Conservation (phyloP, 1,140 invertebrate genomes). For the Probaryconus sp. region DNA sequence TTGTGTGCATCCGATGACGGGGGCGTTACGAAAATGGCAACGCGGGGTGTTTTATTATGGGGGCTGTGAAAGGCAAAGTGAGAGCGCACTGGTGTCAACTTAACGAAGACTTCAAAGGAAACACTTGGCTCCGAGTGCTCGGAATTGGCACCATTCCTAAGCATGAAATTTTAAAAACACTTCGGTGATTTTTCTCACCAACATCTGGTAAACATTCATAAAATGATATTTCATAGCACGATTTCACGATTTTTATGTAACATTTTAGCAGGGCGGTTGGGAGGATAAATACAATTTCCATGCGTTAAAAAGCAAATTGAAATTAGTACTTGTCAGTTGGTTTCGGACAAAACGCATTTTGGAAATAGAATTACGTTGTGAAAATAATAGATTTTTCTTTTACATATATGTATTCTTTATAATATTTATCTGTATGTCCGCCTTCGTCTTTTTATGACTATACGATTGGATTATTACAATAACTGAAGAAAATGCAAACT, state of each 20-base stretch:
- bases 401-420: too few relatives aligned
- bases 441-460: too few relatives aligned
- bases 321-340: too few relatives aligned
- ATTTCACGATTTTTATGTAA: slow-evolving; percentile 12
- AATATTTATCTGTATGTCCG: too few relatives aligned
- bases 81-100: slow-evolving; percentile 11
- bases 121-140: slow-evolving; percentile 17
- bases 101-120: slow-evolving; percentile 37
- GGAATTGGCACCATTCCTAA: slow-evolving; percentile 10
- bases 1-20: slow-evolving; percentile 66
- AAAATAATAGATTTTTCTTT: too few relatives aligned
- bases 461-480: too few relatives aligned
- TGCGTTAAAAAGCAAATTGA: too few relatives aligned
- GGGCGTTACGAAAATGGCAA: slow-evolving; percentile 60
- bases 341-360: too few relatives aligned
- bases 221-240: slow-evolving; percentile 35
- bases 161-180: neutral
- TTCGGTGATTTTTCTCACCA: slow-evolving; percentile 9
- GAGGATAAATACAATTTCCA: too few relatives aligned
- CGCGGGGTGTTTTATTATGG: slow-evolving; percentile 76
- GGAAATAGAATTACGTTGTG: too few relatives aligned
- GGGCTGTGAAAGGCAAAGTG: slow-evolving; percentile 54
- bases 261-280: too few relatives aligned
- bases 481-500: too few relatives aligned
- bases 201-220: slow-evolving; percentile 22